Evolutionary conservation across 2,113 vertebrate genomes (phyloP).

Genomic region (Oncorhynchus gorbuscha): DNA sequence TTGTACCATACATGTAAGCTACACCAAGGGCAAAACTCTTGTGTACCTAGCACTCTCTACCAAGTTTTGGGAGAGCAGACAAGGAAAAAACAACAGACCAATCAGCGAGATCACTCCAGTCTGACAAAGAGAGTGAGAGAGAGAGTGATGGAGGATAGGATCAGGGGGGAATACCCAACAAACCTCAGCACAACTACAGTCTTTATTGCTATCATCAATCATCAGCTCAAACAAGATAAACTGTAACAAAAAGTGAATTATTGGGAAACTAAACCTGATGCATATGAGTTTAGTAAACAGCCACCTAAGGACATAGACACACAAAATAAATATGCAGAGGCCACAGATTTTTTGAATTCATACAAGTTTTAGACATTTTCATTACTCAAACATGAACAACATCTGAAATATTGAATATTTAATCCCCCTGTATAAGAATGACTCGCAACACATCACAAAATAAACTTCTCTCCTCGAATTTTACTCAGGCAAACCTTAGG

Average conservation of each 20-base stretch:
- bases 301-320: background rate
- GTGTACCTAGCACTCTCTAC: background rate
- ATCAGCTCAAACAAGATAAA: background rate
- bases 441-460: background rate
- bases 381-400: background rate
- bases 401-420: too few relatives aligned
- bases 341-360: background rate
- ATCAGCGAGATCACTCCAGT: background rate
- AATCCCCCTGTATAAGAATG: background rate
- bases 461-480: background rate
- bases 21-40: too few relatives aligned
- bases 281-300: background rate
- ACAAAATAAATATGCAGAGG: background rate
- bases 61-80: background rate
- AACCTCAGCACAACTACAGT: background rate
- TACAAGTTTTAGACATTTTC: background rate
- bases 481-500: background rate
- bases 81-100: background rate
- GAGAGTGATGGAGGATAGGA: background rate
- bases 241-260: background rate
- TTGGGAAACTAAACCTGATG: background rate
- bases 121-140: background rate
- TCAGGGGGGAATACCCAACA: background rate
- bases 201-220: background rate
- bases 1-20: too few relatives aligned